phyloP scores from a whole-genome alignment of 2,113 vertebrate genomes.

The Theristicus caerulescens region DNA sequence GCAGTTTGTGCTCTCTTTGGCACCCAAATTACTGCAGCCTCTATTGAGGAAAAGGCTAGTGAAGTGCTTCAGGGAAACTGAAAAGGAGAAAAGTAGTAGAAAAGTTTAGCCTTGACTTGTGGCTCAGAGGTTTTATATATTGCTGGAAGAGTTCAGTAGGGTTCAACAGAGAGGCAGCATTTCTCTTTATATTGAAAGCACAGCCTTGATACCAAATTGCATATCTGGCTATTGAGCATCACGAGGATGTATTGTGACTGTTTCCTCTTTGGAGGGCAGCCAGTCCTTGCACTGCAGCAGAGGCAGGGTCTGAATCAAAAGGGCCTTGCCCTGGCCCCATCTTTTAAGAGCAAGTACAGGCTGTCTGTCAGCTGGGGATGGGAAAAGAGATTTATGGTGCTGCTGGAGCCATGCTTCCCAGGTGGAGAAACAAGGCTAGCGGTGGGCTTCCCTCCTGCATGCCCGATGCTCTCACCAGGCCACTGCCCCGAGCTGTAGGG shows the following conservation, averaged over 20 bases:
- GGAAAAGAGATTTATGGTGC: not conserved
- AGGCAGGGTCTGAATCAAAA: not conserved
- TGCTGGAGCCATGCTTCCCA: not conserved
- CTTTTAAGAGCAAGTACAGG: not conserved
- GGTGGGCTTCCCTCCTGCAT: not conserved
- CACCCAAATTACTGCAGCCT: not conserved
- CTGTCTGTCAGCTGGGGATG: not conserved
- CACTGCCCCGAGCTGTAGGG: accelerated
- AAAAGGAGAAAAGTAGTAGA: not conserved
- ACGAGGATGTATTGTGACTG: not conserved
- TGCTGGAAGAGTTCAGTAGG: not conserved
- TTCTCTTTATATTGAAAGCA: not conserved
- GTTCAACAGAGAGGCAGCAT: not conserved
- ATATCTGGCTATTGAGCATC: not conserved
- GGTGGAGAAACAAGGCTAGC: not conserved
- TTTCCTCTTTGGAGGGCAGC: not conserved
- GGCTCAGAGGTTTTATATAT: not conserved
- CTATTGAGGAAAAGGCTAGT: not conserved
- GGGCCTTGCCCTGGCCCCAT: not conserved
- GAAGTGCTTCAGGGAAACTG: not conserved
- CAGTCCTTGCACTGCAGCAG: not conserved
- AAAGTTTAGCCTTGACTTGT: not conserved
- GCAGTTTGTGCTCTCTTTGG: not conserved
- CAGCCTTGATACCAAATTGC: not conserved
- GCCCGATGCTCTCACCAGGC: not conserved